Conservation (phyloP, 1,140 invertebrate genomes). For the Micrasema minimum region DNA sequence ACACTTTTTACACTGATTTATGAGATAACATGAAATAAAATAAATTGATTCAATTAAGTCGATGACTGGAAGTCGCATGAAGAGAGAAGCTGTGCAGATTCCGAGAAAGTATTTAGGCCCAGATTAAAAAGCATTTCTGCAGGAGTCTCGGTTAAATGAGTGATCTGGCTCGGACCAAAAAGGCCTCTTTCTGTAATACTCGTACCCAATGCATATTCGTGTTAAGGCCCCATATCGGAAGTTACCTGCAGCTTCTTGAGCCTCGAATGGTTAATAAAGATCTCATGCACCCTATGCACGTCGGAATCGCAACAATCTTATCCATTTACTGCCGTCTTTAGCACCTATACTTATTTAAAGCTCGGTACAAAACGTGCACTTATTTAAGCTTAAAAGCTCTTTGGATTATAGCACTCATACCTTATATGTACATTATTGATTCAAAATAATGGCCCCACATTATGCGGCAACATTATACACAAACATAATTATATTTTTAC, state of each 20-base stretch:
- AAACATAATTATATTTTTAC: no score
- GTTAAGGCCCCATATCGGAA: conserved; percentile 13
- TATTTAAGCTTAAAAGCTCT: no score
- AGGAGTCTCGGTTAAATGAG: no score
- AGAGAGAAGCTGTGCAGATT: conserved; percentile 23
- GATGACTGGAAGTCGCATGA: conserved; percentile 5
- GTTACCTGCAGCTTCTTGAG: background rate
- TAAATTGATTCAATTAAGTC: conserved; percentile 30
- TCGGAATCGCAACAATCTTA: background rate
- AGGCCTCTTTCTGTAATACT: background rate
- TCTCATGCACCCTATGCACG: conserved; percentile 12
- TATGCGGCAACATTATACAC: no score
- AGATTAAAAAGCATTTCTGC: no score
- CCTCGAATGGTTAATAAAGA: conserved; percentile 17
- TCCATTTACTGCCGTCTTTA: no score
- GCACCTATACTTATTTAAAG: no score
- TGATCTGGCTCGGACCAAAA: background rate
- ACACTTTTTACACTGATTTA: background rate
- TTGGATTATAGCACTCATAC: no score
- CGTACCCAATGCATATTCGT: conserved; percentile 2
- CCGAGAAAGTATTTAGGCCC: background rate
- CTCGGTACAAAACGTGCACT: no score
- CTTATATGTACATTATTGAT: no score
- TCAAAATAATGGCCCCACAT: no score
- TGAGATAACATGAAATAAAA: conserved; percentile 13